Base-by-base conservation (phyloP, 2,113 vertebrate species). In the Syrmaticus mikado region DNA sequence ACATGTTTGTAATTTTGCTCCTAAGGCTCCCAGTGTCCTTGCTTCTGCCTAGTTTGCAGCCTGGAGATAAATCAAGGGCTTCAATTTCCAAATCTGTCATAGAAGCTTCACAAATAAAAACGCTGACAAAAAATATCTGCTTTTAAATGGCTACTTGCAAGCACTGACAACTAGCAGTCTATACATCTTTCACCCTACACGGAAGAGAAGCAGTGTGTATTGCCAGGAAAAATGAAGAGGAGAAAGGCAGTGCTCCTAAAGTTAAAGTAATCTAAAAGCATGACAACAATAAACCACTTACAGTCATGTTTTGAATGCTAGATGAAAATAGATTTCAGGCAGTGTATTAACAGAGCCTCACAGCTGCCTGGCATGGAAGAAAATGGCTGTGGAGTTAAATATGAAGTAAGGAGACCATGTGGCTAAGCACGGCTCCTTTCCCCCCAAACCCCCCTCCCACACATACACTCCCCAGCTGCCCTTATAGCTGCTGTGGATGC, bases 1-100 rank as follows among this genome's bases (percentile, higher is more conserved):
- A 92, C 85, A 82, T 80, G 81, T 96, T 94, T 93, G 83, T 96
- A 96, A 96, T 95, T 93, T 92, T 87, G 68, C 89, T 95, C 94
- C 88, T 89, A 46, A 94, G 82, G 81, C 90, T 94, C 73, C 62
- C 11, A 13, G 80, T 93, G 89, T 95, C 95, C 96, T 97, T 95
- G 90, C 89, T 41, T 94, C 82, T 91, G 90, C 85, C 90, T 96
- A 72, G 92, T 89, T 93, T 96, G 95, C 91, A 94, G 86, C 83
- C 82, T 68, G 60, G 41, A 95, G 87, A 96, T 96, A 97, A 96
- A 96, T 95, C 94, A 96, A 80, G 90, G 70, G 78, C 91, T 96
- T 96, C 95, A 96, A 95, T 96, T 96, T 96, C 95, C 91, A 96
- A 95, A 97, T 96, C 94, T 97, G 91, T 96, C 91, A 94, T 66